Percentiles rank a stretch among this genome's conserved stretches.
Evolutionary conservation across 2,113 vertebrate species (phyloP).

Genomic region (Psittacula cyanocephala): DNA sequence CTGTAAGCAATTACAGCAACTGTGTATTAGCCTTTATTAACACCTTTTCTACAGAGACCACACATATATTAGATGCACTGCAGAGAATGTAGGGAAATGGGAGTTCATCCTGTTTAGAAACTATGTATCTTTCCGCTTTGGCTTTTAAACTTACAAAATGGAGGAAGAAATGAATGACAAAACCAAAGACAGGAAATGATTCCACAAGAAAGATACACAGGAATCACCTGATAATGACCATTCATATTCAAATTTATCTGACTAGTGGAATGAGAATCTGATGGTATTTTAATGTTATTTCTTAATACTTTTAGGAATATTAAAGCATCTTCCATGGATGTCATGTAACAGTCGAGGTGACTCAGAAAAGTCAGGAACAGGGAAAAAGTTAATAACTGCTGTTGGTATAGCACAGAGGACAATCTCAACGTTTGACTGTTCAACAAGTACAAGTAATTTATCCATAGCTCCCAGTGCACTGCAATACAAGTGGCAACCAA

Average conservation of each 20-base stretch:
- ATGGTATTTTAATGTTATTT: background rate
- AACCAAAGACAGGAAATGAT: background rate
- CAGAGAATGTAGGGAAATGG: background rate
- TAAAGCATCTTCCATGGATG: background rate
- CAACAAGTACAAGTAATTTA: background rate
- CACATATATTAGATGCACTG: background rate
- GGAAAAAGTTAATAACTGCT: background rate
- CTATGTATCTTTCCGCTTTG: background rate
- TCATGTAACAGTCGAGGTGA: background rate
- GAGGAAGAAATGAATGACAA: background rate
- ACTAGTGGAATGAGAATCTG: background rate
- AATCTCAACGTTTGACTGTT: background rate
- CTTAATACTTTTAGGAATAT: background rate
- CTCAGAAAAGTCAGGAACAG: background rate
- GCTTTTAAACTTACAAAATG: background rate
- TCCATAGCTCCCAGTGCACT: background rate
- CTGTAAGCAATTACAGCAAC: background rate
- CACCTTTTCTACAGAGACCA: background rate
- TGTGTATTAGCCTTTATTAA: background rate
- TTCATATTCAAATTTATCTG: background rate
- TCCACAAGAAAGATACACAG: background rate
- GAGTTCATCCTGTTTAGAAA: background rate
- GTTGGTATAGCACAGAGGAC: background rate
- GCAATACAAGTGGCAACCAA: background rate
- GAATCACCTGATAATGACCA: background rate